Base-by-base conservation (phyloP, 2,888 invertebrate species). In the Diplazon laetatorius region DNA sequence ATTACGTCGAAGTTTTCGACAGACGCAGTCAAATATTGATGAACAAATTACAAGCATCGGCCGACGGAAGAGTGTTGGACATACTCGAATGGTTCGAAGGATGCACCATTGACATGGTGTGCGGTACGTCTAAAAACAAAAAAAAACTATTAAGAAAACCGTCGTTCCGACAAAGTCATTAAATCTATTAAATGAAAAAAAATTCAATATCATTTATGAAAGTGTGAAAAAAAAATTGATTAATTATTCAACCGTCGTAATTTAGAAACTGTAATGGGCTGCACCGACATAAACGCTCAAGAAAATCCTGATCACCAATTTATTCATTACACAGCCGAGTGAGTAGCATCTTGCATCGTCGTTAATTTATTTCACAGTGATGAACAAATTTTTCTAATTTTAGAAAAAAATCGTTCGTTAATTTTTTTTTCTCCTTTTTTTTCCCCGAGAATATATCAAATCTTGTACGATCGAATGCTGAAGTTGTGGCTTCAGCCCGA, bases 401-500 rank as follows among this genome's bases (percentile, higher is more conserved):
- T n/a, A n/a, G n/a, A n/a, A n/a, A n/a, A n/a, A n/a, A n/a, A n/a
- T n/a, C n/a, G n/a, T n/a, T n/a, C n/a, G n/a, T n/a, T n/a, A n/a
- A n/a, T 60, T 35, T 37, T 37, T 60, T 35, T 44, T 1, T 60
- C 39, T 60, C 39, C 2, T 14, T 44, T 14, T 8, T 3, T 42
- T 63, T 8, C 18, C 14, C 71, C 1, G 10, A 84, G 85, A 69
- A 82, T 85, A 75, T 85, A 85, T 66, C 59, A 82, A 60, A 52
- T 84, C 5, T 16, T 82, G 30, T 62, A 81, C 14, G 60, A 78
- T 14, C 68, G 85, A 77, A 84, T 84, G 82, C 62, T 81, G 70
- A 85, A 84, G 35, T 14, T 83, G 0, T 85, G 84, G 85, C 73
- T 85, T 16, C 72, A 84, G 65, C 82, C 83, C 0, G 79, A 83